Percentiles rank a stretch among this genome's conserved stretches.
Evolutionary conservation across 2,888 invertebrate species (phyloP).

Genomic region (Agrenia bidenticulata): DNA sequence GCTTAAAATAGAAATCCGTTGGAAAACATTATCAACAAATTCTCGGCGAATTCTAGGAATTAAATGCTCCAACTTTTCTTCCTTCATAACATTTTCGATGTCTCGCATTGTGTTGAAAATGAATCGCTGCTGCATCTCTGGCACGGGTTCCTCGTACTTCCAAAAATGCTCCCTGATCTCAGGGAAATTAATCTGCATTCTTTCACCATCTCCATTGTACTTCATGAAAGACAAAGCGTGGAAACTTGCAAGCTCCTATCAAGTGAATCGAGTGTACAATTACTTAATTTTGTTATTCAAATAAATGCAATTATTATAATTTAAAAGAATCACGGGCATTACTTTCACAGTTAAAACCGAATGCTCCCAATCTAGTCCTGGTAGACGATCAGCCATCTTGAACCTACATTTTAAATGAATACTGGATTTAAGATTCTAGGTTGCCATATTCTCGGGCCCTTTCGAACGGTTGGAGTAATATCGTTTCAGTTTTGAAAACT

Average conservation of each 20-base stretch:
- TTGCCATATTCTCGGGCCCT: too few relatives aligned
- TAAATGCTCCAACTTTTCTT: slow-evolving; percentile 1
- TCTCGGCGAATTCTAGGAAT: not conserved
- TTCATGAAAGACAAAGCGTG: slow-evolving; percentile 15
- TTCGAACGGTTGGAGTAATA: too few relatives aligned
- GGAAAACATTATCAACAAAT: not conserved
- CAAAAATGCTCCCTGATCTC: not conserved
- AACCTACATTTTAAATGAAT: slow-evolving; percentile 4
- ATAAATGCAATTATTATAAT: too few relatives aligned
- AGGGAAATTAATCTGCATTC: too few relatives aligned
- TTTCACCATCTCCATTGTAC: slow-evolving; percentile 10
- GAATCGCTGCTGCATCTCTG: not conserved
- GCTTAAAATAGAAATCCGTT: slow-evolving; percentile 3
- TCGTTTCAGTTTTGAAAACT: too few relatives aligned
- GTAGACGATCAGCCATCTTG: slow-evolving; percentile 12
- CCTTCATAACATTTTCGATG: slow-evolving; percentile 6
- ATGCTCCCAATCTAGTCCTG: slow-evolving; percentile 11
- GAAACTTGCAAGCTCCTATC: slow-evolving; percentile 15
- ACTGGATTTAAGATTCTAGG: too few relatives aligned
- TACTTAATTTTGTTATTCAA: too few relatives aligned
- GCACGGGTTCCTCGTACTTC: not conserved
- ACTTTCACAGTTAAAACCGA: slow-evolving; percentile 6
- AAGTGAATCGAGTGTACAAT: too few relatives aligned
- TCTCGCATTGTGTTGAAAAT: slow-evolving; percentile 1
- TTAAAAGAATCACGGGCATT: too few relatives aligned